Evolutionary conservation across 2,888 invertebrate species (phyloP), one percentile per base, ranked within the genome.

Genomic region (Frankliniella fusca): DNA sequence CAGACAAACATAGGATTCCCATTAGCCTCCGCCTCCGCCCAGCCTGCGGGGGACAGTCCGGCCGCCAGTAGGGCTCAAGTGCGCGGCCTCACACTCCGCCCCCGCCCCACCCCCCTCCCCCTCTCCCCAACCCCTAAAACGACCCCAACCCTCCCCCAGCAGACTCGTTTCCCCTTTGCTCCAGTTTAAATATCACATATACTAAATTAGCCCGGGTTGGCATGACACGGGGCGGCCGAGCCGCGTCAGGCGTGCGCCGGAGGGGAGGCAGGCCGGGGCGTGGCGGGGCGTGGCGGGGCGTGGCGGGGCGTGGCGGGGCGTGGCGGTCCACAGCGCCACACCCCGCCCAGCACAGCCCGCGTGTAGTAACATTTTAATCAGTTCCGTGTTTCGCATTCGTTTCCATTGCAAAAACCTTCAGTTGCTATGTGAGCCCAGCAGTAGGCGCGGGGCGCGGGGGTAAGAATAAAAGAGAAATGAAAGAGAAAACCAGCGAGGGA

Each of bases 1-100:
- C 70, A 76, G 70, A 76, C 70, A 76, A 76, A 76, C 70, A 76
- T 70, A 23, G 70, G 70, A 70, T 76, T 76, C 70, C 70, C 70
- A 76, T 27, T 76, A 76, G 27, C 70, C 11, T 12, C 18, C 15
- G 10, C 54, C 54, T 15, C 12, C 15, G 15, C 54, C 12, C 54
- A 7, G 54, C 15, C 18, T 10, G 54, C 54, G 11, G 54, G 15
- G 54, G 54, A 54, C 54, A 54, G 54, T 15, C 54, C 54, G 1
- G 18, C 54, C 54, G 38, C 54, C 54, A 18, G n/a, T n/a, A n/a
- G 38, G 38, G 38, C 38, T 38, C 38, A 38, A 38, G 38, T 3
- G 38, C 38, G 38, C 38, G 38, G 38, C 54, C 54, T 8, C 54
- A 18, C 70, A 23, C 70, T 20, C 65, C 65, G 12, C 65, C 65